Conservation (phyloP, 2,888 invertebrate species). For the Bellardia pandia region DNA sequence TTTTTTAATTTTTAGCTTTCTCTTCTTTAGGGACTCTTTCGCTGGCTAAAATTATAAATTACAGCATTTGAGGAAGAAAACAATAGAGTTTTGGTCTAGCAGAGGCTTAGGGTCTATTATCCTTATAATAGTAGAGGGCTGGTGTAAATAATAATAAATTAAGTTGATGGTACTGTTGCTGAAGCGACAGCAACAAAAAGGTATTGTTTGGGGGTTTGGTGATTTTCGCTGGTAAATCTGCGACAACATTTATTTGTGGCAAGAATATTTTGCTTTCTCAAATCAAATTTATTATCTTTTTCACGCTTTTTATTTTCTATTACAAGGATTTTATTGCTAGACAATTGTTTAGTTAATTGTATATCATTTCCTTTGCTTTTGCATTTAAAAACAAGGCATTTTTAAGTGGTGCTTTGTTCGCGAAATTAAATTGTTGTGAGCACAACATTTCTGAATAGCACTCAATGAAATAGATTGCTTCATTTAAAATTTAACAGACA, state of each 20-base stretch:
- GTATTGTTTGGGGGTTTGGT: neutral
- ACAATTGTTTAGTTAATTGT: conserved; percentile 62
- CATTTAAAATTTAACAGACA: neutral
- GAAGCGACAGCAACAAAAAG: neutral
- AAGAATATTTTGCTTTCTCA: conserved; percentile 37
- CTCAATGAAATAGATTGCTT: neutral
- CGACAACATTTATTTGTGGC: conserved; percentile 33
- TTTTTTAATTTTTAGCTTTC: conserved; percentile 3
- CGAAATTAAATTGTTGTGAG: conserved; percentile 9
- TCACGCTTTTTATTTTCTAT: conserved; percentile 24
- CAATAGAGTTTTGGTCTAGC: neutral
- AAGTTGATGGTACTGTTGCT: neutral
- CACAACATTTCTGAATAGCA: neutral
- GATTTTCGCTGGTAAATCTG: conserved; percentile 59
- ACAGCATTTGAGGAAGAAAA: neutral
- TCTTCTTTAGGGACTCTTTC: neutral
- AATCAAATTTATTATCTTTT: conserved; percentile 61
- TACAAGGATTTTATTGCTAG: conserved; percentile 55
- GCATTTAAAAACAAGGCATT: neutral
- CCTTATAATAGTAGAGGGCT: too few relatives aligned
- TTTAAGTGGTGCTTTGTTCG: conserved; percentile 9
- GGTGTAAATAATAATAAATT: neutral
- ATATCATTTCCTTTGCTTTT: conserved; percentile 11
- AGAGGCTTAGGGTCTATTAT: neutral
- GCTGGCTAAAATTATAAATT: conserved; percentile 23